Evolutionary conservation across 2,797 vertebrate species (phyloP), one percentile per base, ranked within the genome.

Genomic region (Leptatherina wallacei): DNA sequence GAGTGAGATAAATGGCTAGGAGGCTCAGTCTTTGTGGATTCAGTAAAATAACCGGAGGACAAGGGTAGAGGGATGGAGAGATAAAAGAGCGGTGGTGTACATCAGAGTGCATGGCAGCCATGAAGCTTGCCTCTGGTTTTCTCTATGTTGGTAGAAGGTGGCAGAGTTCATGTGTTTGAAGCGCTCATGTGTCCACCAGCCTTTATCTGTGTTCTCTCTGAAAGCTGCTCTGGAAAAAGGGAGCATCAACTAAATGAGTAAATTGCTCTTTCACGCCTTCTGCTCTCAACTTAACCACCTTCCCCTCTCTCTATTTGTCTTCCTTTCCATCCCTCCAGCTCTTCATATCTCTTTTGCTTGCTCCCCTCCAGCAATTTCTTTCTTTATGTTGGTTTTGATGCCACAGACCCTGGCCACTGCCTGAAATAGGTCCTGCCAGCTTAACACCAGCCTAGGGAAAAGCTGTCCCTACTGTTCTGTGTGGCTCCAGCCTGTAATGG

Each of bases 351-450:
- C 22, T 52, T 69, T 63, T 62, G 63, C 73, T 42, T 64, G 44
- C 71, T 80, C 58, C 70, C 87, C 83, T 85, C 67, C 65, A 81
- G 88, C 81, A 27, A 60, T 80, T 82, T 88, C 54, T 61, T 69
- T 79, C 82, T 78, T 81, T 76, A 14, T 74, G 58, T 65, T 57
- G 71, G 58, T 84, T 82, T 81, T 74, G 86, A 90, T 88, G 83
- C 81, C 65, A 64, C 59, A 75, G 75, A 85, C 67, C 66, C 11
- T 73, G 42, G 81, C 76, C 61, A 11, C 67, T 66, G 77, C 69
- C 65, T 73, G 59, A 81, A 85, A 80, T 62, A 33, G 69, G 55
- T 69, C 76, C 72, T 80, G 75, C 77, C 71, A 78, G 74, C 70
- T 77, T 79, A 66, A 84, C 47, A 64, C 55, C 58, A 36, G 69